Evolutionary conservation across 2,888 invertebrate species (phyloP).

Genomic region (Agonopterix subpropinquella): DNA sequence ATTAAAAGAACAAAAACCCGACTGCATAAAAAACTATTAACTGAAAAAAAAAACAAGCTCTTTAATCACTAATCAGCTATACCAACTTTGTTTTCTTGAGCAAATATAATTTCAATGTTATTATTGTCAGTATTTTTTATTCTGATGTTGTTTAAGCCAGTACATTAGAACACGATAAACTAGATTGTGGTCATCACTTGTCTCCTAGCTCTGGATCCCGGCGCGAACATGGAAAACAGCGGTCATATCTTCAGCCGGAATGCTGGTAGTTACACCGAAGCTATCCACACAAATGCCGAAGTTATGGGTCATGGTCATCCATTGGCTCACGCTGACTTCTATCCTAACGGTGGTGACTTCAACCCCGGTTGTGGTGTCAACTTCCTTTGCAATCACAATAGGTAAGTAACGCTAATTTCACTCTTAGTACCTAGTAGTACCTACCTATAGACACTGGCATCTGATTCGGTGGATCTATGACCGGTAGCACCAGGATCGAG

Average conservation of each 20-base stretch:
- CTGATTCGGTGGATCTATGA: not conserved
- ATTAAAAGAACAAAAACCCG: too few species aligned
- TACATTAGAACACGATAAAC: too few species aligned
- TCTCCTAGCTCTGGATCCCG: conserved; percentile 32
- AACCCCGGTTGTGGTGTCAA: conserved; percentile 34
- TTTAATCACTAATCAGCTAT: too few species aligned
- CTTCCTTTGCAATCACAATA: conserved; percentile 28
- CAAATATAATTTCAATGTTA: too few species aligned
- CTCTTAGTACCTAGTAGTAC: not conserved
- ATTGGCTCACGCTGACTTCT: conserved; percentile 32
- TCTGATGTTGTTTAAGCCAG: too few species aligned
- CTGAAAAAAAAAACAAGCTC: too few species aligned
- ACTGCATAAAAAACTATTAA: too few species aligned
- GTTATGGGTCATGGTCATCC: conserved; percentile 22
- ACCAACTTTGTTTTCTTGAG: too few species aligned
- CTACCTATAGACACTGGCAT: too few species aligned
- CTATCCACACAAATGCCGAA: conserved; percentile 35
- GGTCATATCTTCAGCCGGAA: conserved; percentile 19
- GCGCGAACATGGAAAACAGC: conserved; percentile 27
- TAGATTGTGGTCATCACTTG: too few species aligned
- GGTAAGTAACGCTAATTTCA: conserved; percentile 17
- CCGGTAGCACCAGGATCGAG: not conserved
- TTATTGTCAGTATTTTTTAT: too few species aligned
- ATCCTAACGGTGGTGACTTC: conserved; percentile 31
- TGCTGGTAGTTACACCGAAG: conserved; percentile 34